These are phyloP conservation scores for Pristionchus exspectatus DNA, from an alignment of 2,888 invertebrate genomes.

Conservation along the genomic window DNA sequence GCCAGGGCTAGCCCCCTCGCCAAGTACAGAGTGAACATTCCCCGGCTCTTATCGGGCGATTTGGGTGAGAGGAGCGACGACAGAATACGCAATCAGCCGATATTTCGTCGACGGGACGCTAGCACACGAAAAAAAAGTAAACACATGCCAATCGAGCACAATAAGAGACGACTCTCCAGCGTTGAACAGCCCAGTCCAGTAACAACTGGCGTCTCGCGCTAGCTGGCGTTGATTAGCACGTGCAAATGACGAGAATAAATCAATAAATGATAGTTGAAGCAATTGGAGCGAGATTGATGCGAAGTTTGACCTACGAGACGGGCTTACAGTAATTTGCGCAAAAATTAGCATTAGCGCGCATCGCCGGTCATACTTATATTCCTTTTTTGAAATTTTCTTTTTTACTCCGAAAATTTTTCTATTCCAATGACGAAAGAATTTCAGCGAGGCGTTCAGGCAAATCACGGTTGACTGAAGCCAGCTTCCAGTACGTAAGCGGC, in stretches of 20 bases:
- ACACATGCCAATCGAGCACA: conserved; percentile 46
- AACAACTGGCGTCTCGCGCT: conserved; percentile 38
- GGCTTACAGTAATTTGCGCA: background rate
- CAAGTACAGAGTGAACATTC: conserved; percentile 29
- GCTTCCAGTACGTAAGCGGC: background rate
- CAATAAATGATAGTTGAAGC: background rate
- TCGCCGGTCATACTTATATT: conserved; percentile 3
- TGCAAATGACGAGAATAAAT: background rate
- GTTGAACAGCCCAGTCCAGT: background rate
- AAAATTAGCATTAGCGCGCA: conserved; percentile 2
- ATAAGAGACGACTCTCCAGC: background rate
- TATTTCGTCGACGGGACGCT: conserved; percentile 44
- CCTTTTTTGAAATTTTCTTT: background rate
- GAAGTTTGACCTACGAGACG: conserved; percentile 27
- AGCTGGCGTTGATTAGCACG: conserved; percentile 8
- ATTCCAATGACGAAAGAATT: background rate
- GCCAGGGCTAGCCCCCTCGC: conserved; percentile 12
- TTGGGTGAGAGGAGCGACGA: background rate
- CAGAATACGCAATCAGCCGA: conserved; percentile 35
- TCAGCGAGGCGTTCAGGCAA: background rate
- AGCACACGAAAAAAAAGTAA: conserved; percentile 24
- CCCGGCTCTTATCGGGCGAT: background rate
- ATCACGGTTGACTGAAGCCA: background rate
- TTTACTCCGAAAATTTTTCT: background rate
- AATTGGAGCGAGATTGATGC: background rate